Evolutionary conservation across 2,113 vertebrate genomes (phyloP).

Genomic region (Elanoides forficatus): DNA sequence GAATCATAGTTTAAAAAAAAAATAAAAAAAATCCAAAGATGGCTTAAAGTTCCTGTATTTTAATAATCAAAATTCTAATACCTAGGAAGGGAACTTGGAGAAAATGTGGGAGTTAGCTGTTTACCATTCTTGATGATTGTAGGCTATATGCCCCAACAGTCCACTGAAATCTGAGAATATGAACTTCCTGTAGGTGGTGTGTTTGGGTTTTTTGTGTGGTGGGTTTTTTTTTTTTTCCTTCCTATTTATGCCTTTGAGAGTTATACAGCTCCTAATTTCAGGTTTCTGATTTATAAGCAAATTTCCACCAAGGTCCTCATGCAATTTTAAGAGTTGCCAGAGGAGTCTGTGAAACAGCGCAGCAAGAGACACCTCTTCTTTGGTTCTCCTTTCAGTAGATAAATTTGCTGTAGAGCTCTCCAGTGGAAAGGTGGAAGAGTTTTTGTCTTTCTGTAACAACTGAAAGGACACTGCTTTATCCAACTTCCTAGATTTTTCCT

Average conservation of each 20-base stretch:
- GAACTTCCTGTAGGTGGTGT: background rate
- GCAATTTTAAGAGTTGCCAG: background rate
- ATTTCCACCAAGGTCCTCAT: background rate
- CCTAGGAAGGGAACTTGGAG: background rate
- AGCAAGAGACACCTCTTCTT: background rate
- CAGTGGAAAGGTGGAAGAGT: background rate
- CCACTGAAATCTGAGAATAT: background rate
- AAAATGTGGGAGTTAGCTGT: background rate
- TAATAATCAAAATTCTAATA: background rate
- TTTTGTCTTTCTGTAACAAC: background rate
- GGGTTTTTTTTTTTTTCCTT: background rate
- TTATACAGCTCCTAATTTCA: background rate
- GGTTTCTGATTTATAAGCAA: background rate
- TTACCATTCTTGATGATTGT: background rate
- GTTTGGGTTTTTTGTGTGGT: too few species aligned
- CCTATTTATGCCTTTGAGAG: background rate
- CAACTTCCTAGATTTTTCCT: background rate
- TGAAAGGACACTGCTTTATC: background rate
- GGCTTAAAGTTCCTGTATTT: background rate
- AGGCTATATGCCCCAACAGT: background rate
- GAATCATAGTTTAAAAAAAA: background rate
- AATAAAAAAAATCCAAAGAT: background rate
- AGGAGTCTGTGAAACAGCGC: background rate
- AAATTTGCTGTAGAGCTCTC: background rate
- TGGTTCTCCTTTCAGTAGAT: background rate